phyloP scores from a whole-genome alignment of 2,797 vertebrate species.

The Trichosurus vulpecula region DNA sequence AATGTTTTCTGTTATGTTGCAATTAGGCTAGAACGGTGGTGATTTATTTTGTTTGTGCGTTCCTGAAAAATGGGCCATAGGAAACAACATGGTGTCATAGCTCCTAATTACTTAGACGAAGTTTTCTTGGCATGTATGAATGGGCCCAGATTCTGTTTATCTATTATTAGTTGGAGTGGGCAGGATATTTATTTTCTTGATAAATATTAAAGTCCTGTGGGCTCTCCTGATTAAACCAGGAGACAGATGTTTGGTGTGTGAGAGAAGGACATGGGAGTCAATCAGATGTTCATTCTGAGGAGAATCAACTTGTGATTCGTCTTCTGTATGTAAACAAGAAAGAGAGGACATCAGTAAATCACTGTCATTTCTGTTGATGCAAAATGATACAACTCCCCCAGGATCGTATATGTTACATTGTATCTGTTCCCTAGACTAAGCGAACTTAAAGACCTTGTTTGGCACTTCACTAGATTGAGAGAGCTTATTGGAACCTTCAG shows the following conservation, averaged over 20 bases:
- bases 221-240: conserved; percentile 69
- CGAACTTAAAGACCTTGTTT: conserved; percentile 12
- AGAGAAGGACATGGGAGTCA: conserved; percentile 70
- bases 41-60: conserved; percentile 75
- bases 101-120: conserved; percentile 63
- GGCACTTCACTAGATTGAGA: background rate
- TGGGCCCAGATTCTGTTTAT: conserved; percentile 56
- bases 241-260: conserved; percentile 75
- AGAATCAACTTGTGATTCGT: conserved; percentile 52
- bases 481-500: background rate
- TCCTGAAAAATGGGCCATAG: conserved; percentile 57
- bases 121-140: conserved; percentile 69
- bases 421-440: background rate
- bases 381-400: background rate
- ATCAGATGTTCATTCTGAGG: conserved; percentile 66
- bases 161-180: conserved; percentile 68
- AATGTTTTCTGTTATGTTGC: conserved; percentile 54
- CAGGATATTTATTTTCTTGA: conserved; percentile 70
- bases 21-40: conserved; percentile 56
- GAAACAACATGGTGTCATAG: conserved; percentile 41
- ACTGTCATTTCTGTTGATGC: conserved; percentile 38
- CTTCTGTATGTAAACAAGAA: conserved; percentile 18
- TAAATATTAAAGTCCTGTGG: conserved; percentile 60
- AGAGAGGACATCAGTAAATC: conserved; percentile 58
- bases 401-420: background rate